Evolutionary conservation across 2,888 invertebrate species (phyloP).

Genomic region (Drosophila robusta): DNA sequence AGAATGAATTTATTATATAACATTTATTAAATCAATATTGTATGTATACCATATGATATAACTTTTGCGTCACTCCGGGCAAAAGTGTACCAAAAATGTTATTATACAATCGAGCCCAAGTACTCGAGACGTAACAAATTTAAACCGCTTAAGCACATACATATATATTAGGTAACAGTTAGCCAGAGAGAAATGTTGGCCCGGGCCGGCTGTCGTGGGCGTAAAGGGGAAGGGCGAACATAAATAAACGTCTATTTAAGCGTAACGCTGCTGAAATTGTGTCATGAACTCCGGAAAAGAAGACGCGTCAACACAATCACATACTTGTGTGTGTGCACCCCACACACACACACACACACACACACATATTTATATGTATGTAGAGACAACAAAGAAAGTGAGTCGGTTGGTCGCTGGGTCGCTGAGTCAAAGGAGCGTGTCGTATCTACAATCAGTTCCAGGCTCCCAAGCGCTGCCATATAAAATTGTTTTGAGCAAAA

Average conservation of each 20-base stretch:
- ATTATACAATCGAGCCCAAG: background rate
- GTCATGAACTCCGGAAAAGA: conserved; percentile 76
- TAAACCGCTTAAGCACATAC: background rate
- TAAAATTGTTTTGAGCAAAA: conserved; percentile 70
- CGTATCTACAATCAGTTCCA: conserved; percentile 83
- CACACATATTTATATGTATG: background rate
- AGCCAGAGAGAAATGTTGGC: conserved; percentile 32
- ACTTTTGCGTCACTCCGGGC: too few species aligned
- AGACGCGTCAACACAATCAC: conserved; percentile 58
- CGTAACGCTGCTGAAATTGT: conserved; percentile 72
- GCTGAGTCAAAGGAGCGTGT: conserved; percentile 78
- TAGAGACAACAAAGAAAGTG: conserved; percentile 43
- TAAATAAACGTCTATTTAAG: conserved; percentile 66
- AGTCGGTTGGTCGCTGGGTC: conserved; percentile 39
- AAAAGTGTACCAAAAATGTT: background rate
- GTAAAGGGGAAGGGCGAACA: conserved; percentile 24
- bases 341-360: conserved; percentile 1
- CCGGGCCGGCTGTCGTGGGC: background rate
- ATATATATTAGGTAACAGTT: conserved; percentile 31
- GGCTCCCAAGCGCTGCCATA: conserved; percentile 58
- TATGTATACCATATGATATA: too few species aligned
- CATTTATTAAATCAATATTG: too few species aligned
- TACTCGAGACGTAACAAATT: conserved; percentile 6
- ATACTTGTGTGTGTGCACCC: conserved; percentile 12
- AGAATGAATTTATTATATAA: too few species aligned